Conservation (phyloP, 1,140 invertebrate species). For the Atta colombica region DNA sequence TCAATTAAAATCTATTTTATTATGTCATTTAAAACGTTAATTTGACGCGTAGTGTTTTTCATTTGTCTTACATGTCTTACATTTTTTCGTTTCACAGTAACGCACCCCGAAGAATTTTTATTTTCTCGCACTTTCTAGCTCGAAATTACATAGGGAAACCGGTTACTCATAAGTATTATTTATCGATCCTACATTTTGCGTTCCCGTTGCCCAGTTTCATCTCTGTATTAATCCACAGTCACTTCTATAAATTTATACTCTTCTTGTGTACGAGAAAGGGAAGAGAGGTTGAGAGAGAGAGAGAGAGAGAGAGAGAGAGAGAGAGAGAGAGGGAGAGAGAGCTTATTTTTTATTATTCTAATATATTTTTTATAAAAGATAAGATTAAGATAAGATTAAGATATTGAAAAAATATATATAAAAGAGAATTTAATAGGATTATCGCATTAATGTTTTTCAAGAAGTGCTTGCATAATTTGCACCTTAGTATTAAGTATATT, state of each 20-base stretch:
- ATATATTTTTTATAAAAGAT: neutral
- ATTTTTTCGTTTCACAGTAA: neutral
- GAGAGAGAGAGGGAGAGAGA: no score
- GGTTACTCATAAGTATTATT: constrained; percentile 39
- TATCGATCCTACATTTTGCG: constrained; percentile 54
- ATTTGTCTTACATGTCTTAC: neutral
- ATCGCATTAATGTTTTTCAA: constrained; percentile 3
- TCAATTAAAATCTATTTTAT: constrained; percentile 20
- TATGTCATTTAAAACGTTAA: constrained; percentile 7
- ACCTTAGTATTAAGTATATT: neutral
- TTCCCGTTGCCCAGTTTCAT: constrained; percentile 59
- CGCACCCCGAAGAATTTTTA: constrained; percentile 20
- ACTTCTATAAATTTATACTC: constrained; percentile 8
- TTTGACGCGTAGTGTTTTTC: neutral
- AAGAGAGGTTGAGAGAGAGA: neutral
- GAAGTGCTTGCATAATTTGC: neutral
- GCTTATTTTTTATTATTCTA: neutral
- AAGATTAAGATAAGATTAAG: neutral
- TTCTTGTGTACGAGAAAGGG: neutral
- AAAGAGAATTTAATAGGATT: neutral
- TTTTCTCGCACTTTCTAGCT: constrained; percentile 52
- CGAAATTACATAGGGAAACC: constrained; percentile 52
- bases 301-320: neutral
- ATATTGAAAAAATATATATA: neutral
- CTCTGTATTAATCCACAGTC: constrained; percentile 16